Evolutionary conservation across 2,888 invertebrate species (phyloP).

Genomic region (Siphonodentalium dalli): DNA sequence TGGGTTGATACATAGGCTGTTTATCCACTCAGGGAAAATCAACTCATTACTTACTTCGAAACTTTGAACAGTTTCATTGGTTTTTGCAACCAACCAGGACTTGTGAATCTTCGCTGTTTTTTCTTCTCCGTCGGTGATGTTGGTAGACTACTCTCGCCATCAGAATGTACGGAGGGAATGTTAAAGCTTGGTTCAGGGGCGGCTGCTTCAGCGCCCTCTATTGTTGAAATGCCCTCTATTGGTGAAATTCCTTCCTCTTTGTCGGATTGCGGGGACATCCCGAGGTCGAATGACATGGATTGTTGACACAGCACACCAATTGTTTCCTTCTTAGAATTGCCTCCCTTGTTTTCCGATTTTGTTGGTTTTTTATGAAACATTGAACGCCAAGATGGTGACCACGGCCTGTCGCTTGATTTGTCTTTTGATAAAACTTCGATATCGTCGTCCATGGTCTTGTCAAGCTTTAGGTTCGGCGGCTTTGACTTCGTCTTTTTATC

Average conservation of each 20-base stretch:
- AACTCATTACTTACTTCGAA: slow-evolving; percentile 64
- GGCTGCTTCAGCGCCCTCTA: slow-evolving; percentile 21
- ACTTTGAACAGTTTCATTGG: slow-evolving; percentile 61
- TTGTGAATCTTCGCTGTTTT: slow-evolving; percentile 50
- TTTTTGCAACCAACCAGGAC: slow-evolving; percentile 56
- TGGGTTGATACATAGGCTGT: too few species aligned
- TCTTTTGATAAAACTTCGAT: slow-evolving; percentile 11
- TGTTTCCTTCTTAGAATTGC: slow-evolving; percentile 50
- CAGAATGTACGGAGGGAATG: slow-evolving; percentile 38
- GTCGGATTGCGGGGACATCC: slow-evolving; percentile 41
- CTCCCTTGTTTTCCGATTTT: slow-evolving; percentile 36
- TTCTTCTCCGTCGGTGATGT: slow-evolving; percentile 38
- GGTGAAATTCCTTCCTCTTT: slow-evolving; percentile 14
- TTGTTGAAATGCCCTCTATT: slow-evolving; percentile 17
- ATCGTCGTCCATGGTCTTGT: slow-evolving; percentile 1
- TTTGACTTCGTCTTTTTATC: slow-evolving; percentile 23
- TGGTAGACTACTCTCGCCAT: slow-evolving; percentile 32
- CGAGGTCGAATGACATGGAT: slow-evolving; percentile 57
- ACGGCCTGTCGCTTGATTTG: too few species aligned
- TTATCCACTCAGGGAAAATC: too few species aligned
- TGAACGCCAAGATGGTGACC: too few species aligned
- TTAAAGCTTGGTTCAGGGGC: slow-evolving; percentile 32
- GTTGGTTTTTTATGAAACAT: too few species aligned
- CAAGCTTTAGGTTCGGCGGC: background rate
- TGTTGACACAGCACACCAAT: slow-evolving; percentile 59